Evolutionary conservation across 2,797 vertebrate genomes (phyloP), one percentile per base, ranked within the genome.

Genomic region (Enteromius viviparus): DNA sequence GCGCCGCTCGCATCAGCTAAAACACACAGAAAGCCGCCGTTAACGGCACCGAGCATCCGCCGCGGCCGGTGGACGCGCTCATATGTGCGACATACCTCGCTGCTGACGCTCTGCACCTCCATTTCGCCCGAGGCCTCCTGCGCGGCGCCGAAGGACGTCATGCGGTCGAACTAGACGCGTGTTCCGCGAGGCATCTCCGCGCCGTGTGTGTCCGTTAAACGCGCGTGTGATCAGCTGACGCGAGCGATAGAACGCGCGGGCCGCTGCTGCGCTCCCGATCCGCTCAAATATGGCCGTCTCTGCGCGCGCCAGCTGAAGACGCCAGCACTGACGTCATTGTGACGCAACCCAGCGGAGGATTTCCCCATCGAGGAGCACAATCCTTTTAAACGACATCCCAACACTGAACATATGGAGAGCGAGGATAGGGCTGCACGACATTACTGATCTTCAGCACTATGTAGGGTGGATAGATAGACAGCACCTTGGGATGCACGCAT

Each of bases 31-130:
- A 53, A 78, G 32, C 60, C 6, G 3, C 17, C 29, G 17, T 23
- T 21, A 51, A 40, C 12, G 21, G 8, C 62, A 7, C 26, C 42
- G 62, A 68, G n/a, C 17, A 17, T 53, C 62, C 34, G 37, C 23
- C 37, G 3, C 4, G 19, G 7, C 49, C 26, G 49, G 12, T 68
- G 7, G 34, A 51, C 1, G 77, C 26, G 65, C 21, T 78, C 26
- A 34, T 65, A 3, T 49, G 34, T 17, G 49, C 53, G 55, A 91
- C 94, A 92, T 92, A 95, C 95, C 94, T 95, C 95, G 81, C 92
- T 91, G 86, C 93, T 93, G 86, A 95, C 93, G 92, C 93, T 94
- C 91, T 93, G 96, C 93, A 96, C 94, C 94, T 98, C 97, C 96
- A 97, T 97, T 94, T 96, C 96, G 95, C 94, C 93, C 94, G 96